These are phyloP conservation scores for Amaurobius ferox DNA, from an alignment of 2,888 invertebrate species.

Conservation along the genomic window DNA sequence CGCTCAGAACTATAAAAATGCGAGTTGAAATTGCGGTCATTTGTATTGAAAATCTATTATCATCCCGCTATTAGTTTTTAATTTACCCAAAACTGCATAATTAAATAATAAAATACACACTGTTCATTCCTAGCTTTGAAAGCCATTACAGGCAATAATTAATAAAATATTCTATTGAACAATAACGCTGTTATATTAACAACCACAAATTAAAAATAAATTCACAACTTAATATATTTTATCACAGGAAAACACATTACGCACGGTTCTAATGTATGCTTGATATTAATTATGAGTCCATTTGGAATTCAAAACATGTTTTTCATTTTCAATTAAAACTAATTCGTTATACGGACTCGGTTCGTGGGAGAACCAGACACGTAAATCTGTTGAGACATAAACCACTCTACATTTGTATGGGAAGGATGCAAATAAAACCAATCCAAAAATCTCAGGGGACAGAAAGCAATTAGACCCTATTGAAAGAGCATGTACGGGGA, in stretches of 20 bases:
- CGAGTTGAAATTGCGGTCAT: too few species aligned
- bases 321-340: neutral
- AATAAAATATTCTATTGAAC: neutral
- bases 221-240: neutral
- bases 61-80: too few species aligned
- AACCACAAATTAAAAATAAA: neutral
- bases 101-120: too few species aligned
- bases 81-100: too few species aligned
- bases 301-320: conserved; percentile 12
- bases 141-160: neutral
- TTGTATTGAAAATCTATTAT: too few species aligned
- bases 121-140: too few species aligned
- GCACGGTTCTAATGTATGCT: neutral
- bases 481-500: neutral
- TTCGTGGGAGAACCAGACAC: neutral
- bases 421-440: conserved; percentile 13
- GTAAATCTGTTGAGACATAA: neutral
- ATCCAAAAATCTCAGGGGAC: neutral
- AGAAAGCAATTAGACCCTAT: conserved; percentile 21
- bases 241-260: neutral
- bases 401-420: conserved; percentile 5
- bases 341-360: neutral
- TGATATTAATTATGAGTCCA: neutral
- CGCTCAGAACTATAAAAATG: too few species aligned
- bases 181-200: neutral